Evolutionary conservation across 2,888 invertebrate species (phyloP).

Genomic region (Odontomyia ornata): DNA sequence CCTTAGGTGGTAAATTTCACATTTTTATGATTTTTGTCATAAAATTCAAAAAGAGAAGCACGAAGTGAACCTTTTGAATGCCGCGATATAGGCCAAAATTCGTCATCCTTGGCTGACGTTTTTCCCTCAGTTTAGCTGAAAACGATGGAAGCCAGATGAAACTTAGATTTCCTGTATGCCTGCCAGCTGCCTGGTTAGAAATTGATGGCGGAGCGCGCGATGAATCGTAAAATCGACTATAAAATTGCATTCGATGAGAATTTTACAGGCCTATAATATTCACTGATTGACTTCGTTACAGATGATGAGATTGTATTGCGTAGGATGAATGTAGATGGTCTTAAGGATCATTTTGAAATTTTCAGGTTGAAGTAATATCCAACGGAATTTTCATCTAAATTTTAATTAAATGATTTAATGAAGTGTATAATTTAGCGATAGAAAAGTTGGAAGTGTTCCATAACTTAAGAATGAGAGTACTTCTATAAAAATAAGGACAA

Average conservation of each 20-base stretch:
- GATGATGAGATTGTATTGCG: slow-evolving; percentile 40
- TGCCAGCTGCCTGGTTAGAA: slow-evolving; percentile 9
- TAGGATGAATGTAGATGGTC: background rate
- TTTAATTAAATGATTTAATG: slow-evolving; percentile 37
- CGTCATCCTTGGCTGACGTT: background rate
- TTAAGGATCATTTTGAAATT: background rate
- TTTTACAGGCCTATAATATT: slow-evolving; percentile 43
- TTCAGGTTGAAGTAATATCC: background rate
- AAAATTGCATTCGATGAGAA: slow-evolving; percentile 40
- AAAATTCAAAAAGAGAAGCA: slow-evolving; percentile 33
- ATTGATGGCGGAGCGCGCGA: slow-evolving; percentile 5
- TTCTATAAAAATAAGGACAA: no score
- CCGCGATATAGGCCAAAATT: slow-evolving; percentile 2
- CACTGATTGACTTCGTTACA: slow-evolving; percentile 43
- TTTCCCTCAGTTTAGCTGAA: background rate
- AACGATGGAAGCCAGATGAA: slow-evolving; percentile 12
- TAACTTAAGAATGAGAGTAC: no score
- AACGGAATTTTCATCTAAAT: background rate
- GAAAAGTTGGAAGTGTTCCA: background rate
- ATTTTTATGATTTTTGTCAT: slow-evolving; percentile 36
- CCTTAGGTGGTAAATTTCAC: slow-evolving; percentile 38
- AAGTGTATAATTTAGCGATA: slow-evolving; percentile 34
- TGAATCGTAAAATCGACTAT: slow-evolving; percentile 44
- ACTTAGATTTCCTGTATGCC: background rate
- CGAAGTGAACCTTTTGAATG: background rate